These are phyloP conservation scores for Liposcelis brunnea DNA, from an alignment of 2,888 invertebrate species.

Conservation along the genomic window DNA sequence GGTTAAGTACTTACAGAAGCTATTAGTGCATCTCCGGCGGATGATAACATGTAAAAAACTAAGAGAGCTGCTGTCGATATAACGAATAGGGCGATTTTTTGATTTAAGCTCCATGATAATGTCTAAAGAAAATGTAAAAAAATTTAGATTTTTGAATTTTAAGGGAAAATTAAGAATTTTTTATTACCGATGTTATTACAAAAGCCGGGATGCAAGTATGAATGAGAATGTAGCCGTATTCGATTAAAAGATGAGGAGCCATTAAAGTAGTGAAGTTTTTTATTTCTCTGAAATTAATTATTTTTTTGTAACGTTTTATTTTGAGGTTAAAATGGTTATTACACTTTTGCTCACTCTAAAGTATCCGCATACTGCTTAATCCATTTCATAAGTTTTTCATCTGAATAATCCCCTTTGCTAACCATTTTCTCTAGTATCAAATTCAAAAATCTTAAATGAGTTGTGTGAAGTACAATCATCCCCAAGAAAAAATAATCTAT, in stretches of 20 bases:
- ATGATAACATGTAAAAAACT: background rate
- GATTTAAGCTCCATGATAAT: background rate
- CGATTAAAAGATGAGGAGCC: background rate
- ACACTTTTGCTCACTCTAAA: too few species aligned
- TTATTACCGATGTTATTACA: conserved; percentile 1
- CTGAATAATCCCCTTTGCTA: background rate
- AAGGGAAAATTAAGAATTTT: background rate
- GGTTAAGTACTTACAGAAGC: too few species aligned
- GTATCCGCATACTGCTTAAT: too few species aligned
- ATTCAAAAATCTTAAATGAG: background rate
- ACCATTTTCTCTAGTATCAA: background rate
- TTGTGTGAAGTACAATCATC: conserved; percentile 6
- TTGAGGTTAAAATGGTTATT: too few species aligned
- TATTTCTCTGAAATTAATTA: background rate
- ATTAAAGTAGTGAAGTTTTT: background rate
- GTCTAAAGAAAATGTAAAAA: background rate
- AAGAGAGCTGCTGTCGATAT: background rate
- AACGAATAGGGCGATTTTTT: background rate
- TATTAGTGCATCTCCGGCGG: background rate
- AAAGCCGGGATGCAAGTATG: conserved; percentile 7
- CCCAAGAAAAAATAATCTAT: conserved; percentile 1
- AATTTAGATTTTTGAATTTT: background rate
- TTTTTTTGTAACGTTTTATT: background rate
- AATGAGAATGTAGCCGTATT: background rate
- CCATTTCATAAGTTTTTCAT: background rate